Base-by-base conservation (phyloP, 2,113 vertebrate species). In the Acrocephalus kingi region DNA sequence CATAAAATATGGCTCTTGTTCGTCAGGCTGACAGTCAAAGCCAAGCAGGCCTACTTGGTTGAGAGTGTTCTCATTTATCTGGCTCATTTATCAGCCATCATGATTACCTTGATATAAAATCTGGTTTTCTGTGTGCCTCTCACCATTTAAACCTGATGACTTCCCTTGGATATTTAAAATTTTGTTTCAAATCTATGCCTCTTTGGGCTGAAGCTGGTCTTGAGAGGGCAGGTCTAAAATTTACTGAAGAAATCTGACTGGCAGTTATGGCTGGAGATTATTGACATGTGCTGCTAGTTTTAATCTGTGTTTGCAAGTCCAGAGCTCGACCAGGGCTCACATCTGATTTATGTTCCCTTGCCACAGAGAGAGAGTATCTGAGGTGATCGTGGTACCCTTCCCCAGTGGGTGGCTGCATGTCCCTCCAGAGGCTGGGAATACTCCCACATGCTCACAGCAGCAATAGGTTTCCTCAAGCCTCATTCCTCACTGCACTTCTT, bases 391-490 rank as follows among this genome's bases (percentile, higher is more conserved):
- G 63, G 71, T 51, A 74, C 52, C 48, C n/a, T 35, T 89, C 41
- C 52, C 30, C 22, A 25, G n/a, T 4, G 71, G 16, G 30, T 68
- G 63, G 54, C 83, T 89, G 73, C 64, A 28, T 3, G 1, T 66
- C 64, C 41, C 76, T 78, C 43, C 37, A 68, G 49, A 81, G 56
- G 21, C 62, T 23, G 21, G 56, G 64, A 93, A 52, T 48, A 62
- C 78, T 86, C 80, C 88, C 66, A 45, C 61, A 11, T 27, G 55
- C 59, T 94, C 64, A 78, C 8, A 7, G 67, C 51, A 75, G 72
- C 63, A 67, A 87, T 86, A 87, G 61, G 54, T 93, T 95, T 95
- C 96, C 58, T 84, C 73, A 56, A 61, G 37, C 64, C 48, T 90
- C 66, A 19, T 64, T 88, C 64, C 59, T 86, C 0, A 0, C 58